Conservation (phyloP, 1,140 invertebrate species). For the Tetramorium alpestre region DNA sequence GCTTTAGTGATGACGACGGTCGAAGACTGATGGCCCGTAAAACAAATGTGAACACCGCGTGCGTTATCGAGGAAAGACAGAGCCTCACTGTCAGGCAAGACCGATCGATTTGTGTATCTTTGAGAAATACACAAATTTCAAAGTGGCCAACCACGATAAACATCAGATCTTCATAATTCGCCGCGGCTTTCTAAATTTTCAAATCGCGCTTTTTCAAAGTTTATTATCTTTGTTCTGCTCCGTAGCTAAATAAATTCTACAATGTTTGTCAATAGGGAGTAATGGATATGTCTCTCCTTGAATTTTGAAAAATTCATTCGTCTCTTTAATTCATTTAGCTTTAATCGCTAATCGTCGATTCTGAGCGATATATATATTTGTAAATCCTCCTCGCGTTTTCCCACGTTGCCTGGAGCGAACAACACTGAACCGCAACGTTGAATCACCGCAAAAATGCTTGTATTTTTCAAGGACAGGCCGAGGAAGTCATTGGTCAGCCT, state of each 20-base stretch:
- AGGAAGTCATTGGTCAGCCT: conserved; percentile 57
- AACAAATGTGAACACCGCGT: not conserved
- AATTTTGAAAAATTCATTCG: not conserved
- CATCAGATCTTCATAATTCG: not conserved
- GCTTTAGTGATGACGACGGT: conserved; percentile 1
- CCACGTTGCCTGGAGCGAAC: not conserved
- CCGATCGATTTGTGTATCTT: not conserved
- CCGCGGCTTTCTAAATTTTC: not conserved
- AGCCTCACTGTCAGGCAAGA: not conserved
- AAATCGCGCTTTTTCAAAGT: not conserved
- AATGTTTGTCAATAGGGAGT: not conserved
- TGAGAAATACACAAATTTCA: not conserved
- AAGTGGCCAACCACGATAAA: not conserved
- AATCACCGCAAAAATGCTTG: conserved; percentile 3
- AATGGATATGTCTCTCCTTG: not conserved
- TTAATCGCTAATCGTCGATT: not conserved
- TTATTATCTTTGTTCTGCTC: not conserved
- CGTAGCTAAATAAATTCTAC: not conserved
- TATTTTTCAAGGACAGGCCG: conserved; percentile 58
- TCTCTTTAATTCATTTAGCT: not conserved
- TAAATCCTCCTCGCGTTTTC: not conserved
- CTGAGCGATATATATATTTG: not conserved
- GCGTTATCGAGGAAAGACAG: not conserved
- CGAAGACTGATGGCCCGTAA: conserved; percentile 27
- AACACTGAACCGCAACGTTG: conserved; percentile 11